Evolutionary conservation across 2,888 invertebrate genomes (phyloP).

Genomic region (Acleris emargana): DNA sequence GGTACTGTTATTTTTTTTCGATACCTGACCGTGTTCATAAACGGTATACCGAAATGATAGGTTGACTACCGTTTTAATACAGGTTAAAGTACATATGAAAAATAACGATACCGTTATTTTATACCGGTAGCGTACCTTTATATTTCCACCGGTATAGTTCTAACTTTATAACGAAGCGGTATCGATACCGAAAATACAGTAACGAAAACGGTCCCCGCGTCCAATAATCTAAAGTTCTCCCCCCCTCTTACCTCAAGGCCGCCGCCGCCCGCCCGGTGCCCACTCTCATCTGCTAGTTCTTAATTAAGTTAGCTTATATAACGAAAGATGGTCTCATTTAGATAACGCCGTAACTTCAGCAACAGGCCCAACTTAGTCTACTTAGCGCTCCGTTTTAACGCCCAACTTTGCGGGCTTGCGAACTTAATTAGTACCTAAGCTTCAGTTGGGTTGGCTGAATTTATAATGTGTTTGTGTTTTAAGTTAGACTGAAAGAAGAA

Average conservation of each 20-base stretch:
- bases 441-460: slow-evolving; percentile 38
- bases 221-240: slow-evolving; percentile 23
- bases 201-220: too few relatives aligned
- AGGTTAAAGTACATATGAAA: too few relatives aligned
- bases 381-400: slow-evolving; percentile 70
- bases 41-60: too few relatives aligned
- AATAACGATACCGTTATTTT: too few relatives aligned
- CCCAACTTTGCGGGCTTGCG: slow-evolving; percentile 44
- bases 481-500: not conserved
- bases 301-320: slow-evolving; percentile 85
- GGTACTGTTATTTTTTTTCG: too few relatives aligned
- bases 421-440: slow-evolving; percentile 63
- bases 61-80: too few relatives aligned
- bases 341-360: slow-evolving; percentile 82
- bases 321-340: slow-evolving; percentile 85
- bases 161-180: too few relatives aligned
- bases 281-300: slow-evolving; percentile 83
- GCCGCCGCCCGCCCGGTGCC: slow-evolving; percentile 72
- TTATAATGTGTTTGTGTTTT: slow-evolving; percentile 23
- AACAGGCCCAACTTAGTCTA: slow-evolving; percentile 69
- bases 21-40: too few relatives aligned
- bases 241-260: slow-evolving; percentile 57
- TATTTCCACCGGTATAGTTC: too few relatives aligned
- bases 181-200: too few relatives aligned
- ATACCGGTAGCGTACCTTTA: too few relatives aligned